Evolutionary conservation across 2,113 vertebrate species (phyloP).

Genomic region (Ranitomeya variabilis): DNA sequence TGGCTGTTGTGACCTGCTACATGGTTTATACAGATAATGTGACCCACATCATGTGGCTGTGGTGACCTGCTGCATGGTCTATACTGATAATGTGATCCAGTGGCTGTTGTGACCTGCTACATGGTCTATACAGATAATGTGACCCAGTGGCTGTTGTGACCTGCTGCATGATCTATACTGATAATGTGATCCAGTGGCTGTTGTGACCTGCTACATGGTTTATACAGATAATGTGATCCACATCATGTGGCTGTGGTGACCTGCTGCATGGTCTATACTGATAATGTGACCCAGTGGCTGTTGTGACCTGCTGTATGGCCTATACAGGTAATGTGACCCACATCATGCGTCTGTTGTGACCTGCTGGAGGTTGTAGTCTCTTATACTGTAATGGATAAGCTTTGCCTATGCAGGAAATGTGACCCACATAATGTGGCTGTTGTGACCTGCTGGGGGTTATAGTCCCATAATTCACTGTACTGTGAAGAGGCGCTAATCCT

Average conservation of each 20-base stretch:
- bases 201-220: not conserved
- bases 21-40: not conserved
- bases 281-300: too few species aligned
- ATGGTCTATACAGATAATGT: not conserved
- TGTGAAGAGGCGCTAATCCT: not conserved
- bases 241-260: not conserved
- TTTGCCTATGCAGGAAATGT: too few species aligned
- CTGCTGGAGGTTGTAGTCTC: too few species aligned
- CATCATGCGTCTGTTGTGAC: too few species aligned
- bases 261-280: too few species aligned
- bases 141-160: not conserved
- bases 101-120: too few species aligned
- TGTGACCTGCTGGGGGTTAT: not conserved
- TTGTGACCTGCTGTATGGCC: not conserved
- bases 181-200: too few species aligned
- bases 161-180: not conserved
- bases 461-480: not conserved
- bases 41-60: not conserved
- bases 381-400: too few species aligned
- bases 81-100: not conserved
- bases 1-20: too few species aligned
- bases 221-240: not conserved
- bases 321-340: not conserved
- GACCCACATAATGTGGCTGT: not conserved
- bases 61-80: not conserved